Percentiles rank a stretch among this genome's conserved stretches.
phyloP scores from a whole-genome alignment of 2,113 vertebrate genomes.

The Syngnathus typhle region DNA sequence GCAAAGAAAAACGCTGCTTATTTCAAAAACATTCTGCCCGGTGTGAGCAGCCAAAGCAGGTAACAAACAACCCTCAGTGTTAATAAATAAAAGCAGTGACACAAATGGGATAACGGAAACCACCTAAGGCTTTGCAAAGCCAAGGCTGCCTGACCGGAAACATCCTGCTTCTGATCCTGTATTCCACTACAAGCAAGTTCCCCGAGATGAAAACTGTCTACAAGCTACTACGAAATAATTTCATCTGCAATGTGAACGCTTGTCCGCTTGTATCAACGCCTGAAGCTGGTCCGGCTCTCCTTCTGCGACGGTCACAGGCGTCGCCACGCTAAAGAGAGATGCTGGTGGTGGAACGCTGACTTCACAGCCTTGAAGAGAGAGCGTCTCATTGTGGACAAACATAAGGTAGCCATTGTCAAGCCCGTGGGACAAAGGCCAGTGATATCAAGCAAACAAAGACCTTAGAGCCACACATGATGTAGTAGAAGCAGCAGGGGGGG shows the following conservation, averaged over 20 bases:
- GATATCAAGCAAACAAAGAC: slow-evolving; percentile 68
- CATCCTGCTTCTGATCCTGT: slow-evolving; percentile 65
- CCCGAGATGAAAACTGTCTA: slow-evolving; percentile 30
- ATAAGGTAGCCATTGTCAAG: slow-evolving; percentile 68
- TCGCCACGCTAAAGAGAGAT: slow-evolving; percentile 54
- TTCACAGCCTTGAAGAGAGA: slow-evolving; percentile 45
- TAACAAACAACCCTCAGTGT: slow-evolving; percentile 59
- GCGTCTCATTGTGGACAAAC: slow-evolving; percentile 57
- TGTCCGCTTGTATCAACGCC: slow-evolving; percentile 39
- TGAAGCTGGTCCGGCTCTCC: slow-evolving; percentile 55
- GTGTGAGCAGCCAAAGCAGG: slow-evolving; percentile 54
- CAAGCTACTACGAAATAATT: slow-evolving; percentile 47
- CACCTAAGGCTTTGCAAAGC: slow-evolving; percentile 79
- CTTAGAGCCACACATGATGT: slow-evolving; percentile 28
- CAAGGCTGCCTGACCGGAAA: slow-evolving; percentile 77
- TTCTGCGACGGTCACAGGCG: slow-evolving; percentile 45
- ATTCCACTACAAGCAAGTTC: slow-evolving; percentile 53
- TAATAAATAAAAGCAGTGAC: slow-evolving; percentile 58
- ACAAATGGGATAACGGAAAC: slow-evolving; percentile 65
- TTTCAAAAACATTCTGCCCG: slow-evolving; percentile 39
- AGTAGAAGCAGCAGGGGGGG: slow-evolving; percentile 23
- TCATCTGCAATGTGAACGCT: slow-evolving; percentile 42
- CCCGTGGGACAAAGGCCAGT: slow-evolving; percentile 59
- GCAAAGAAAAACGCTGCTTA: slow-evolving; percentile 44
- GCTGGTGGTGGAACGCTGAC: slow-evolving; percentile 35